Percentiles rank a stretch among this genome's conserved stretches.
Evolutionary conservation across 2,797 vertebrate genomes (phyloP).

Genomic region (Muraenolepis orangiensis): DNA sequence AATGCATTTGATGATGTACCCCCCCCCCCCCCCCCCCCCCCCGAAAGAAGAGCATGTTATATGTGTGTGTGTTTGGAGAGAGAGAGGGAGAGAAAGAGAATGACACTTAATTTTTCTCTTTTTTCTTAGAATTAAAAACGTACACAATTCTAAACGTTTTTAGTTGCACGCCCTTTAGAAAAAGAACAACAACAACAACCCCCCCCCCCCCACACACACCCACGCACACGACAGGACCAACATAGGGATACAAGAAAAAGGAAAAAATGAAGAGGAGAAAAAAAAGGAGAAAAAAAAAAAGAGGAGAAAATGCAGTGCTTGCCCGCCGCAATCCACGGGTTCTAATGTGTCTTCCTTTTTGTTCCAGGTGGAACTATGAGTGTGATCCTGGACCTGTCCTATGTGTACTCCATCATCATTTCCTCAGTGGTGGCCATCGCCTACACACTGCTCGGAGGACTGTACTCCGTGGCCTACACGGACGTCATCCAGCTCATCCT

Average conservation of each 20-base stretch:
- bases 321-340: neutral
- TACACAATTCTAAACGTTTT: constrained; percentile 15
- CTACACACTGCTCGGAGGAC: constrained; percentile 80
- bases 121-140: constrained; percentile 18
- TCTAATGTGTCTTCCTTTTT: constrained; percentile 41
- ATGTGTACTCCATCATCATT: constrained; percentile 72
- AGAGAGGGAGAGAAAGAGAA: constrained; percentile 33
- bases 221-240: constrained; percentile 1
- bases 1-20: neutral
- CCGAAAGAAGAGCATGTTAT: constrained; percentile 18
- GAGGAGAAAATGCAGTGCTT: neutral
- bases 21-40: too few species aligned
- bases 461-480: constrained; percentile 78
- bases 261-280: neutral
- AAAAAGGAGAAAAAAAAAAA: neutral
- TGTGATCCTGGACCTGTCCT: constrained; percentile 76
- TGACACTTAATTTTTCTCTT: neutral
- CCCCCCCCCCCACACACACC: neutral
- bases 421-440: constrained; percentile 75
- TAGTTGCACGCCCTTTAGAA: constrained; percentile 49
- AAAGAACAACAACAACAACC: too few species aligned
- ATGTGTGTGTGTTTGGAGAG: constrained; percentile 44
- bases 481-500: constrained; percentile 80
- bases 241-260: neutral
- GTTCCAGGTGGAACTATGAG: constrained; percentile 78